Evolutionary conservation across 2,797 vertebrate species (phyloP).

Genomic region (Apogon talboti): DNA sequence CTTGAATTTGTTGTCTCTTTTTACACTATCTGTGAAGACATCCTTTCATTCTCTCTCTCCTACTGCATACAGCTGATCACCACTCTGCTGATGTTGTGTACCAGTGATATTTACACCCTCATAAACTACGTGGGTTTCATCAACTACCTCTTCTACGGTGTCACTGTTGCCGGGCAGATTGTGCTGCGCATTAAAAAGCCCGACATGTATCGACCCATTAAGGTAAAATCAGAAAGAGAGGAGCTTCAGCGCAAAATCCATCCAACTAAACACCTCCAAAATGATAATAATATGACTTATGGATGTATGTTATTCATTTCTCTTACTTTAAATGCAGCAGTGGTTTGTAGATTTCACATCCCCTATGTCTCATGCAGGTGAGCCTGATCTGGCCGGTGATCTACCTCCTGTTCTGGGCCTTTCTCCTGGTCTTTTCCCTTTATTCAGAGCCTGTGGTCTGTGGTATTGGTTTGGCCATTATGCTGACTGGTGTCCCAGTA

Average conservation of each 20-base stretch:
- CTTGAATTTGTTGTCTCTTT: too few relatives aligned
- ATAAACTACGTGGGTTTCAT: constrained; percentile 97
- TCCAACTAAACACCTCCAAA: too few relatives aligned
- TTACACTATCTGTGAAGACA: background rate
- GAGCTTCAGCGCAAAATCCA: too few relatives aligned
- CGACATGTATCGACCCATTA: constrained; percentile 88
- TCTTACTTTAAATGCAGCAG: too few relatives aligned
- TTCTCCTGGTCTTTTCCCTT: constrained; percentile 92
- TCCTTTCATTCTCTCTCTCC: background rate
- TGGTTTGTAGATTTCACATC: too few relatives aligned
- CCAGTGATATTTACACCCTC: constrained; percentile 95
- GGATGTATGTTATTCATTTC: too few relatives aligned
- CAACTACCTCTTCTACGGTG: constrained; percentile 96
- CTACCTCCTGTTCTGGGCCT: constrained; percentile 95
- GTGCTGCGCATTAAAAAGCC: constrained; percentile 90
- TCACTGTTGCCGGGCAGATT: constrained; percentile 93
- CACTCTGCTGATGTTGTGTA: constrained; percentile 94
- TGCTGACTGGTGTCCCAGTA: constrained; percentile 92
- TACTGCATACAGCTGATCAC: too few relatives aligned
- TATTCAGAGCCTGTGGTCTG: constrained; percentile 94
- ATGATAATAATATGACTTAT: background rate
- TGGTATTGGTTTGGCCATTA: constrained; percentile 93
- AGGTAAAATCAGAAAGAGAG: constrained; percentile 74
- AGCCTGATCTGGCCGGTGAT: constrained; percentile 91
- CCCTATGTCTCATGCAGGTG: too few relatives aligned